Percentiles rank a stretch among this genome's conserved stretches.
These are phyloP conservation scores for Ptyas mucosa DNA, from an alignment of 2,113 vertebrate species.

Conservation along the genomic window DNA sequence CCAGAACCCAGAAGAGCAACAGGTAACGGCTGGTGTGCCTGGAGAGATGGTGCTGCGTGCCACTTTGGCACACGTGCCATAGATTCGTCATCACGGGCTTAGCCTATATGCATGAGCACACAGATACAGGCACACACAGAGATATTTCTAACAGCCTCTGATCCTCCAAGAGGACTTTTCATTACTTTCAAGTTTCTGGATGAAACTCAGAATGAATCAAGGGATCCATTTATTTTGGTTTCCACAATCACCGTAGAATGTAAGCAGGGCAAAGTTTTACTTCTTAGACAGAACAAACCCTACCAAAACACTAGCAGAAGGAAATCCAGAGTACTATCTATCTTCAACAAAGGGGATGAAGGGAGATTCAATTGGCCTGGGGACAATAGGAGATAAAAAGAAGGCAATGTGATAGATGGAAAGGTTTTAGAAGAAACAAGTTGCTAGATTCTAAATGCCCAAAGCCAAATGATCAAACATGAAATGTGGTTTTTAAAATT, in stretches of 20 bases:
- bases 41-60: no score
- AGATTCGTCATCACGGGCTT: not conserved
- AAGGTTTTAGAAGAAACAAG: conserved; percentile 1
- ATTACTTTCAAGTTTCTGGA: not conserved
- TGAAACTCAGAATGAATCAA: not conserved
- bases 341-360: not conserved
- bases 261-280: not conserved
- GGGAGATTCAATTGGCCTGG: not conserved
- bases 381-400: not conserved
- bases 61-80: no score
- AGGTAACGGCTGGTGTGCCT: no score
- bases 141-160: not conserved
- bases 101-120: not conserved
- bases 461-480: not conserved
- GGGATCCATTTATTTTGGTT: not conserved
- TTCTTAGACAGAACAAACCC: not conserved
- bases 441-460: not conserved
- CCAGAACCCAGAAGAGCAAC: no score
- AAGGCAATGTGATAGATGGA: not conserved
- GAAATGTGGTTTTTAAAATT: conserved; percentile 16
- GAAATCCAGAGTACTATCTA: not conserved
- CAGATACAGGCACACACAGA: no score
- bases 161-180: not conserved
- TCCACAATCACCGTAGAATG: not conserved
- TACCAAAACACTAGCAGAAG: not conserved